Evolutionary conservation across 1,140 invertebrate species (phyloP).

Genomic region (Frieseomelitta varia): DNA sequence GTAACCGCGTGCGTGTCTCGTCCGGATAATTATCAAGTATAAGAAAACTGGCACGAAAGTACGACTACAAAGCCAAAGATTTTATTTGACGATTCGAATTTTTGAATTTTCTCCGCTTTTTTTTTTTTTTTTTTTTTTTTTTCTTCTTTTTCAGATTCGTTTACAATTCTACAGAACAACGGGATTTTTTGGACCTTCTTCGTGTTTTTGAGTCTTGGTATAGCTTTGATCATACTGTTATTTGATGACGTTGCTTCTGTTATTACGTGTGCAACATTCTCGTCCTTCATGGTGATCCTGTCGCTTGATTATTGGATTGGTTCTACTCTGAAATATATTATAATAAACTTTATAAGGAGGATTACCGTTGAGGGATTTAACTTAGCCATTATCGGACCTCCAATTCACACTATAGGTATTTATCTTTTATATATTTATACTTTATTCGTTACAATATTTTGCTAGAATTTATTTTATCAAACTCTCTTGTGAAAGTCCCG

Average conservation of each 20-base stretch:
- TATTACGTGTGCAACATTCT: conserved; percentile 82
- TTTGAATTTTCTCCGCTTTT: no score
- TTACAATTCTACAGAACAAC: conserved; percentile 78
- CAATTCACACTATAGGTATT: conserved; percentile 85
- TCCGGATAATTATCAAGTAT: neutral
- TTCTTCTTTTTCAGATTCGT: neutral
- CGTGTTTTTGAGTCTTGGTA: conserved; percentile 80
- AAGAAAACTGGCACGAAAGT: neutral
- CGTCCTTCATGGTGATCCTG: conserved; percentile 85
- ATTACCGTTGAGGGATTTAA: conserved; percentile 84
- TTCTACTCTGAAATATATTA: conserved; percentile 87
- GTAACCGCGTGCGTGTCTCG: neutral
- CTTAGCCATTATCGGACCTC: conserved; percentile 84
- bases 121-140: neutral
- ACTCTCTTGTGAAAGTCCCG: neutral
- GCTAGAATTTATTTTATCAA: neutral
- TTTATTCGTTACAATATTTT: neutral
- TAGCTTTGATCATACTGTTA: conserved; percentile 71
- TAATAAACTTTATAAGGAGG: conserved; percentile 86
- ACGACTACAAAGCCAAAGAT: neutral
- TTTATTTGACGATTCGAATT: neutral
- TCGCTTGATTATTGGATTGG: conserved; percentile 86
- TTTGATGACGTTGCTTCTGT: conserved; percentile 69
- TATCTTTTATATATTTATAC: neutral
- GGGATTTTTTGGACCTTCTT: conserved; percentile 86